Evolutionary conservation across 1,140 invertebrate species (phyloP), one percentile per base, ranked within the genome.

Genomic region (Palaemon carinicauda): DNA sequence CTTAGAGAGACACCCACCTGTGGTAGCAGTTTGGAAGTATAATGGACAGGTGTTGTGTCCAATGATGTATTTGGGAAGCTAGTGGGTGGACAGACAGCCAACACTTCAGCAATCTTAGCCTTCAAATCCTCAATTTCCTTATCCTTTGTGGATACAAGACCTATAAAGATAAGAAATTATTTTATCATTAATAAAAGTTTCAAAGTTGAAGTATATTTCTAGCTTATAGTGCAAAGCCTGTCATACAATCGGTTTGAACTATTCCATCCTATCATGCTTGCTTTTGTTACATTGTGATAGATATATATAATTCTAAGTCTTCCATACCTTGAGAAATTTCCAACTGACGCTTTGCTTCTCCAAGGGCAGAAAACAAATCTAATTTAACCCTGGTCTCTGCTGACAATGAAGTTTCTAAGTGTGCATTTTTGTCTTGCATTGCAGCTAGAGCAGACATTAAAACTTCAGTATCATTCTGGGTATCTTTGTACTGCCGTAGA

Each of bases 311-410:
- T 73, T 21, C 69, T 52, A 69, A 29, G 14, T 41, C n/a, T 19
- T 21, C 93, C 94, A 93, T 92, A 98, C 97, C 95, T 91, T 98
- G 96, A 92, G 95, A 95, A 91, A 98, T 96, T 93, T 97, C 96
- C 88, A 99, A 93, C 91, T 98, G 96, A 69, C 97, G 93, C 92
- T 98, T 98, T 54, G 96, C 97, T 91, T 98, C 98, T 27, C 97
- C 98, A 53, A 99, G 94, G 85, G 97, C 98, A 82, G 97, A 98
- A 92, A 99, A 98, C 82, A 99, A 93, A 89, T 94, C 93, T 85
- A 99, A 94, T 93, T 99, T 99, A 91, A 99, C 95, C 87, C 97
- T 94, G 71, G 97, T 99, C 93, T 99, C 98, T 31, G 97, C 96
- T 89, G 96, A 97, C 77, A 99, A 94, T 91, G 96, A 97, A 90